Conservation (phyloP, 2,797 vertebrate genomes). For the Pogoniulus pusillus region DNA sequence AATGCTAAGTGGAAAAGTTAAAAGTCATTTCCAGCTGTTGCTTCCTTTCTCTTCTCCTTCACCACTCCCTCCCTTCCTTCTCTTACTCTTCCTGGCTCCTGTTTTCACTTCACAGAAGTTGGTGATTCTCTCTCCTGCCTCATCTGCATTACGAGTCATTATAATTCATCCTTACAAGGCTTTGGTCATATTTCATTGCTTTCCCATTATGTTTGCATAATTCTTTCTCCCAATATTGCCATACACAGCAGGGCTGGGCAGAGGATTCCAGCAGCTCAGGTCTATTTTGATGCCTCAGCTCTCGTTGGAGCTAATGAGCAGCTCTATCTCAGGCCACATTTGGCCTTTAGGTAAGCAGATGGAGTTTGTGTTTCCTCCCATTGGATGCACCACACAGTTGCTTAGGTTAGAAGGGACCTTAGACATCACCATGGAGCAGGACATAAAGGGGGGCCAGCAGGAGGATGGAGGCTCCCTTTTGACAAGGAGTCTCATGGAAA, state of each 20-base stretch:
- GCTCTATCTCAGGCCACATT: not conserved
- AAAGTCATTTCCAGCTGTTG: slow-evolving; percentile 27
- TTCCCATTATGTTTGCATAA: slow-evolving; percentile 22
- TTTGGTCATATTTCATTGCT: slow-evolving; percentile 26
- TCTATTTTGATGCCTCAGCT: not conserved
- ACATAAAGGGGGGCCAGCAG: too few species aligned
- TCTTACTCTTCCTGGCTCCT: not conserved
- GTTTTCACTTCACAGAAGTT: not conserved
- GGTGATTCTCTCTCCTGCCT: not conserved
- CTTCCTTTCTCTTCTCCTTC: not conserved
- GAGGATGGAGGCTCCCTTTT: too few species aligned
- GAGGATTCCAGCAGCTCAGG: not conserved
- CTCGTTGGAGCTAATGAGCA: not conserved
- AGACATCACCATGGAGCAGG: too few species aligned
- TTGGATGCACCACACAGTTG: too few species aligned
- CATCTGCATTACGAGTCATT: slow-evolving; percentile 47
- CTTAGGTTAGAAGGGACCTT: too few species aligned
- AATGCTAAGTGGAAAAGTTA: not conserved
- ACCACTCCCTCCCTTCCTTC: not conserved
- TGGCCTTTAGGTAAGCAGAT: slow-evolving; percentile 3
- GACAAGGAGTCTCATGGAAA: too few species aligned
- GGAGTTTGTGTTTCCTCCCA: too few species aligned
- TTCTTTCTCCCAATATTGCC: slow-evolving; percentile 10
- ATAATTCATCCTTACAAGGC: slow-evolving; percentile 45
- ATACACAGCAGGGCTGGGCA: not conserved